Evolutionary conservation across 2,888 invertebrate species (phyloP).

Genomic region (Argyresthia albistria): DNA sequence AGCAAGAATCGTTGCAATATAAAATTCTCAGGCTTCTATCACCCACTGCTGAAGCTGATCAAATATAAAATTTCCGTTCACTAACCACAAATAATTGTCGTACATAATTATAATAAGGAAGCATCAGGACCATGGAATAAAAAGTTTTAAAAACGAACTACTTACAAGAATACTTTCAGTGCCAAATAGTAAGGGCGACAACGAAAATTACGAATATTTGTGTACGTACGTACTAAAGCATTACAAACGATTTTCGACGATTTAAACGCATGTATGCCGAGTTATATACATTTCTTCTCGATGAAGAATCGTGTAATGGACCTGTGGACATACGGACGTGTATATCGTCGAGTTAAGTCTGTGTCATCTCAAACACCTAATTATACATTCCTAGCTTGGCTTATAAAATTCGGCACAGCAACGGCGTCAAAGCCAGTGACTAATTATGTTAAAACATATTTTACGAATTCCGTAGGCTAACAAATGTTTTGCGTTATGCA

Average conservation of each 20-base stretch:
- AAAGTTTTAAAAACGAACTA: conserved; percentile 1
- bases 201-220: background rate
- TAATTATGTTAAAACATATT: too few relatives aligned
- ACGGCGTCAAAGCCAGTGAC: conserved; percentile 3
- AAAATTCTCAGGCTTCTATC: too few relatives aligned
- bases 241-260: background rate
- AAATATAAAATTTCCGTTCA: conserved; percentile 8
- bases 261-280: background rate
- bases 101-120: conserved; percentile 9
- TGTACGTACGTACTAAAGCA: background rate
- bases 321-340: background rate
- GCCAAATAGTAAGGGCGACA: background rate
- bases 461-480: too few relatives aligned
- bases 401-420: conserved; percentile 11
- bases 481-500: too few relatives aligned
- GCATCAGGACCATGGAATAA: conserved; percentile 6
- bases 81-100: conserved; percentile 3
- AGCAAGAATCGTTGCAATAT: too few relatives aligned
- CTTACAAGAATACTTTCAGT: conserved; percentile 7
- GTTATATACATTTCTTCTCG: too few relatives aligned
- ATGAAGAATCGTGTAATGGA: too few relatives aligned
- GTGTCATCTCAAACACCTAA: background rate
- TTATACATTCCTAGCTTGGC: background rate
- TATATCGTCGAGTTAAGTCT: background rate
- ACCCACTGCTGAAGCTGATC: background rate